phyloP scores from a whole-genome alignment of 2,113 vertebrate genomes.

The Nesoenas mayeri region DNA sequence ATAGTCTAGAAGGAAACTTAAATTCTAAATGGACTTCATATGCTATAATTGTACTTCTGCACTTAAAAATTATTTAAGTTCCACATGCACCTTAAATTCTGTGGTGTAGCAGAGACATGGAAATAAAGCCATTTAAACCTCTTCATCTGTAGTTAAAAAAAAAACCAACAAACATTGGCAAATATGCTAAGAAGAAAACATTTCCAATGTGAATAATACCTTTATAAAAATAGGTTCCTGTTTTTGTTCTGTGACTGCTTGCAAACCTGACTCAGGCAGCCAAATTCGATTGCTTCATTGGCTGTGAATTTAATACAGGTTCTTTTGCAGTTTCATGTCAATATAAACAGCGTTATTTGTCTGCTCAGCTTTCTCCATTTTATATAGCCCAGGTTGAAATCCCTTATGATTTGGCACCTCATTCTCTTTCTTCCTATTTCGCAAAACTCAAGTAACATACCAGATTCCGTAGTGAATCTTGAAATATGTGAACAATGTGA shows the following conservation, averaged over 20 bases:
- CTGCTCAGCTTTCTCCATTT: neutral
- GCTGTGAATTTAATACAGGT: neutral
- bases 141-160: neutral
- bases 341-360: neutral
- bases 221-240: neutral
- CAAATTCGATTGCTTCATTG: neutral
- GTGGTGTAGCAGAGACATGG: neutral
- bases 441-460: neutral
- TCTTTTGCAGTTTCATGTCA: neutral
- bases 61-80: neutral
- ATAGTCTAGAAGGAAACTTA: neutral
- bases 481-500: neutral
- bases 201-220: neutral
- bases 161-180: neutral
- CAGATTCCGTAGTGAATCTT: neutral
- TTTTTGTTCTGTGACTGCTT: conserved; percentile 2
- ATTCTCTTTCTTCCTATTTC: neutral
- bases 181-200: neutral
- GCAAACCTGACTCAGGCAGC: neutral
- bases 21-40: neutral
- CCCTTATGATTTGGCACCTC: neutral
- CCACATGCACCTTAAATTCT: neutral
- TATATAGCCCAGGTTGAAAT: neutral
- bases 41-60: neutral
- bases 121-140: neutral